phyloP scores from a whole-genome alignment of 2,888 invertebrate species.

The Nymphalis urticae region DNA sequence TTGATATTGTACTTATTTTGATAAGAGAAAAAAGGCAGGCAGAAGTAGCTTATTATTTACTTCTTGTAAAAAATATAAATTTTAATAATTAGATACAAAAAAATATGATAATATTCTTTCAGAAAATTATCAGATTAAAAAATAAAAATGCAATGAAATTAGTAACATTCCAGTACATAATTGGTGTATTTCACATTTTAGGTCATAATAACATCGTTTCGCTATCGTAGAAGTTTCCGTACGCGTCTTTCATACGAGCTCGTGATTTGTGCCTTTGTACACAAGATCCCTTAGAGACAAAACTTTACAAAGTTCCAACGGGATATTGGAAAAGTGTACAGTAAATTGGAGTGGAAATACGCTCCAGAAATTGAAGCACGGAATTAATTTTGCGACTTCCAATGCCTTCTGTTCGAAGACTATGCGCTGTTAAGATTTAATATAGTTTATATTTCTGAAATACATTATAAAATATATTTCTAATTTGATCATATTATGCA shows the following conservation, averaged over 20 bases:
- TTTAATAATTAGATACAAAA: too few relatives aligned
- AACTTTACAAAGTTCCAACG: constrained; percentile 32
- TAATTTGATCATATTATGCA: too few relatives aligned
- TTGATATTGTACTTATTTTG: too few relatives aligned
- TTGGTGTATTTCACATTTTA: not conserved
- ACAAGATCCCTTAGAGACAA: constrained; percentile 28
- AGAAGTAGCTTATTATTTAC: too few relatives aligned
- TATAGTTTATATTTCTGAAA: not conserved
- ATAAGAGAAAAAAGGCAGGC: too few relatives aligned
- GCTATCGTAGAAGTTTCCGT: constrained; percentile 5
- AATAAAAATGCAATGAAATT: too few relatives aligned
- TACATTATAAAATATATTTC: not conserved
- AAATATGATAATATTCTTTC: too few relatives aligned
- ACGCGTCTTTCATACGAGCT: constrained; percentile 18
- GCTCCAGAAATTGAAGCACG: constrained; percentile 33
- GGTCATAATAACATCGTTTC: constrained; percentile 2
- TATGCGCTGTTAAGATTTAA: constrained; percentile 6
- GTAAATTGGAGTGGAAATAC: constrained; percentile 38
- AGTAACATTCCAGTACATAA: too few relatives aligned
- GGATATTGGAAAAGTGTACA: constrained; percentile 39
- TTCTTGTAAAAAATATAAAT: too few relatives aligned
- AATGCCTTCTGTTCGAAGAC: constrained; percentile 7
- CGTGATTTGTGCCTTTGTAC: constrained; percentile 33
- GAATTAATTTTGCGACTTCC: constrained; percentile 34
- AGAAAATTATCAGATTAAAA: too few relatives aligned